A percentile compares a stretch with the other conserved stretches of the same genome.
Conservation (phyloP, 35 echinoderm and acorn worm species). For the Lytechinus variegatus region DNA sequence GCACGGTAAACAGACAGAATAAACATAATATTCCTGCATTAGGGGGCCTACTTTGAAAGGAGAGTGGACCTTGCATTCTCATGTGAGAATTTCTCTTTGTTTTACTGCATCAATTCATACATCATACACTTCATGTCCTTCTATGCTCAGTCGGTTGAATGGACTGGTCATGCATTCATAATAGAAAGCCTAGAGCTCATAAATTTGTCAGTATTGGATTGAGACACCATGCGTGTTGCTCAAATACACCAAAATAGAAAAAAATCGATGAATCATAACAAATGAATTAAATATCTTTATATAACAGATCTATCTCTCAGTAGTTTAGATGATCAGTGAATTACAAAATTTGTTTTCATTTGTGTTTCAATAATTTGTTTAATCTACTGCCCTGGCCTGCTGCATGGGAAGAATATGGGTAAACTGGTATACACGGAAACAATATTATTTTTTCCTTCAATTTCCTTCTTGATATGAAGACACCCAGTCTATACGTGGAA, state of each 20-base stretch:
- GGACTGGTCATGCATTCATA: not conserved
- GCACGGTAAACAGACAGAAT: not conserved
- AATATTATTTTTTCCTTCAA: not conserved
- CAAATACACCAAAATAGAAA: not conserved
- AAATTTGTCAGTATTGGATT: not conserved
- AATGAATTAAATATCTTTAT: no score
- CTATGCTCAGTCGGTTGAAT: not conserved
- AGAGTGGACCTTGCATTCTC: not conserved
- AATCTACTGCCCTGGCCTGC: no score
- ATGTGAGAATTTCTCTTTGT: not conserved
- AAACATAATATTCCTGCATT: conserved; percentile 6
- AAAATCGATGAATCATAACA: not conserved
- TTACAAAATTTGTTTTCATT: not conserved
- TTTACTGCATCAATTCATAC: not conserved
- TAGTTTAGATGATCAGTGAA: not conserved
- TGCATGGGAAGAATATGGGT: no score
- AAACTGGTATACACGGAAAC: no score
- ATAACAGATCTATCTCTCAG: not conserved
- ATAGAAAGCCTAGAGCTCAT: not conserved
- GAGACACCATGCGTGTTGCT: not conserved
- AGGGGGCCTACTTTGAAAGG: not conserved
- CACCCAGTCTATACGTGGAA: not conserved
- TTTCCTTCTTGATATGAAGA: not conserved
- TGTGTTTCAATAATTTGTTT: not conserved
- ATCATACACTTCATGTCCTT: not conserved